Conservation (phyloP, 2,113 vertebrate species). For the Eurystomus gularis region DNA sequence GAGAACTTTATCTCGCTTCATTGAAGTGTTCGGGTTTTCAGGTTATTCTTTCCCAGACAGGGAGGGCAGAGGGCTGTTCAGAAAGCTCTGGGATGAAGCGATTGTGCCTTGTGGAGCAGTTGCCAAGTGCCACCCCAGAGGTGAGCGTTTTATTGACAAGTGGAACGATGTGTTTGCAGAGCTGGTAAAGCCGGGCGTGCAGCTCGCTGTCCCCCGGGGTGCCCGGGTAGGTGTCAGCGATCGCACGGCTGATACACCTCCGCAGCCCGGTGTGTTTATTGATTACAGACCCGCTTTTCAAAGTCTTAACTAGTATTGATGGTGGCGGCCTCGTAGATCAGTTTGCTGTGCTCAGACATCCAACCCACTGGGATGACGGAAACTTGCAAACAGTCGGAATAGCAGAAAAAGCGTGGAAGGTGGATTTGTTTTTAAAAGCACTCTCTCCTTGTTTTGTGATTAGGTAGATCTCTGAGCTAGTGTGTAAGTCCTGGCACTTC, state of each 20-base stretch:
- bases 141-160: background rate
- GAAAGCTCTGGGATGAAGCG: background rate
- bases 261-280: background rate
- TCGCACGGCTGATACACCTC: background rate
- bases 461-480: background rate
- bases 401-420: fast-evolving
- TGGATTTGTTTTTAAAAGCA: background rate
- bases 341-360: background rate
- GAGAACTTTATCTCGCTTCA: background rate
- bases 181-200: background rate
- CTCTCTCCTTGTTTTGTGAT: background rate
- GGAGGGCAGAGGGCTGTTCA: background rate
- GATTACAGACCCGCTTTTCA: background rate
- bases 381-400: background rate
- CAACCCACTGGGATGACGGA: background rate
- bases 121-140: background rate
- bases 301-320: background rate
- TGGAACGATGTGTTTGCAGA: background rate
- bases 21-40: background rate
- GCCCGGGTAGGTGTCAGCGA: background rate
- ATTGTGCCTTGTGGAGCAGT: background rate
- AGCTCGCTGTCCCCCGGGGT: background rate
- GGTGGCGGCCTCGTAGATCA: background rate
- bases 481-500: background rate
- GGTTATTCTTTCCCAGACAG: background rate